Evolutionary conservation across 2,888 invertebrate species (phyloP), one percentile per base, ranked within the genome.

Genomic region (Empis stercorea): DNA sequence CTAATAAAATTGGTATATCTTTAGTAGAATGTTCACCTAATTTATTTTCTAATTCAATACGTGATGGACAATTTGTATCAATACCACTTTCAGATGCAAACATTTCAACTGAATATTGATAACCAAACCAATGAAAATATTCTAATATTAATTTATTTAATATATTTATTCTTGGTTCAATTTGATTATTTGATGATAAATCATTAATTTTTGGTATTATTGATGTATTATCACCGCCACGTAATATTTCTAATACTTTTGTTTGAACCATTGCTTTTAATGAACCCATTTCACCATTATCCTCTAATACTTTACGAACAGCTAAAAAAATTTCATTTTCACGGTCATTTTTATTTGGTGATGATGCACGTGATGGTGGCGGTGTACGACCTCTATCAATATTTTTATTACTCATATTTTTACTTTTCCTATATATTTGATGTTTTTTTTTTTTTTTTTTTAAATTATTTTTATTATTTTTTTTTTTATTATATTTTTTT

Each of bases 71-170:
- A 16, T 44, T 32, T 36, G 51, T 42, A 14, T 53, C 40, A 9
- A 51, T 54, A 6, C 60, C 61, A n/a, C 60, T 60, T 48, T 68
- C 68, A 48, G 61, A 55, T 2, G 61, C 53, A 41, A 67, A 63
- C 50, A 66, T 66, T 49, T 66, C 61, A 14, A 60, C 54, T 3
- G 67, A 56, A 50, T 68, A 67, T n/a, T 59, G 59, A 38, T 60
- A 65, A 34, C 62, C 61, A 44, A 59, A 63, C 66, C 66, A 68
- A 30, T 61, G 51, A 1, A 68, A 57, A 47, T 66, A 68, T 47
- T 68, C 67, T 49, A 66, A 56, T 9, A 68, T 61, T 14, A 68
- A 49, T 76, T 63, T 57, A 49, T 61, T 53, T 43, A 59, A 46
- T 14, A 58, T 16, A 10, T 51, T 44, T 16, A 58, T 57, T 2